Conservation (phyloP, 2,113 vertebrate species). For the Pomatorhinus ruficollis region DNA sequence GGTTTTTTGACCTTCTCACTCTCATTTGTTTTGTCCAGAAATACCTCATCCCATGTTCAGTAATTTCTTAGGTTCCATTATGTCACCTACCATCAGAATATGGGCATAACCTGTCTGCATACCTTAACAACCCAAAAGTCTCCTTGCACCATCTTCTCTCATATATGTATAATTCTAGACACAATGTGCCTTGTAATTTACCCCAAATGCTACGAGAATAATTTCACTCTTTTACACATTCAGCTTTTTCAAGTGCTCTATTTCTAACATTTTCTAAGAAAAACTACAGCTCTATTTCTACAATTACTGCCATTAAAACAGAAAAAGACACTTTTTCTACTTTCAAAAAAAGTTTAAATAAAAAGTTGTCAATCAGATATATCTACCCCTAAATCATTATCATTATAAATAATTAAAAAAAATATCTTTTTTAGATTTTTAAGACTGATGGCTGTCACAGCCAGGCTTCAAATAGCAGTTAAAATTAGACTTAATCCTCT, state of each 20-base stretch:
- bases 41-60: background rate
- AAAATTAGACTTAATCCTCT: background rate
- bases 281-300: background rate
- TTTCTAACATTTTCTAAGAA: background rate
- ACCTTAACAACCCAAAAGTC: background rate
- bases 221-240: background rate
- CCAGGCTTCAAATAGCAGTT: background rate
- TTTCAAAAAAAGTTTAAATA: background rate
- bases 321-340: background rate
- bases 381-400: background rate
- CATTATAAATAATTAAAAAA: conserved; percentile 17
- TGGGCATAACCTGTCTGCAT: background rate
- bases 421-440: background rate
- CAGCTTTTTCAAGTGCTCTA: background rate
- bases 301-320: background rate
- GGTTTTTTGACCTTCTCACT: background rate
- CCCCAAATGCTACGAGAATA: background rate
- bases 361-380: background rate
- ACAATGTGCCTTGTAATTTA: background rate
- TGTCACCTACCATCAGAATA: background rate
- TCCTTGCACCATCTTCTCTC: background rate
- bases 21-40: background rate
- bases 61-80: background rate
- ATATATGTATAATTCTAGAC: background rate
- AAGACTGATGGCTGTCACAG: conserved; percentile 21